Evolutionary conservation across 2,797 vertebrate genomes (phyloP), one percentile per base, ranked within the genome.

Genomic region (Phrynocephalus vlangalii): DNA sequence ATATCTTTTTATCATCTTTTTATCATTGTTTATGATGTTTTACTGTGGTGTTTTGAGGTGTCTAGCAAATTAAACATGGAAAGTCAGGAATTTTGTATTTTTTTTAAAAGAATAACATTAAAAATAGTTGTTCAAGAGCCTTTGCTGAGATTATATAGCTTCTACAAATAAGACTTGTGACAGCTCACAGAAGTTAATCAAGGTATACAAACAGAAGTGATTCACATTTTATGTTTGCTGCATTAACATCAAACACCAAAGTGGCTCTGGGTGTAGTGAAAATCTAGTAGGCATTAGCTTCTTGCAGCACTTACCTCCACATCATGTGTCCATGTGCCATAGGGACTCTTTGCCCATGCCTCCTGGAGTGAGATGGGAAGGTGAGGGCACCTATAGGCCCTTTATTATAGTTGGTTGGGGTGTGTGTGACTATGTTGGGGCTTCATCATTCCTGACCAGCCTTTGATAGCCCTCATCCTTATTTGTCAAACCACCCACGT

Each of bases 121-220:
- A 50, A 80, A 63, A 13, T 56, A n/a, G 60, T 4, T 75, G 22
- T 24, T 75, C 38, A 13, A 66, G 38, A 87, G 10, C 20, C 80
- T n/a, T 87, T 73, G 18, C 24, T 52, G n/a, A 82, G 28, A 20
- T 82, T 52, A 48, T 82, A 28, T 16, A 33, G 50, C 16, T 70
- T 33, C 26, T 56, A 15, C 13, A 30, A 70, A 68, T 28, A 8
- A 78, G 15, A 83, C 77, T 60, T 15, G 52, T 82, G 71, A 66
- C 30, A 73, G 24, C 50, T 72, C 13, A 33, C n/a, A 73, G 72
- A 33, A 72, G 82, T 86, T 30, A 76, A 83, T 83, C 73, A 78
- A 8, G 60, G 70, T 28, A 70, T 44, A 67, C 13, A 83, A 83
- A 56, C 6, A 76, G 71, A 20, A 82, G 3, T 70, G 63, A 83